These are phyloP conservation scores for Pharmacophagus antenor DNA, from an alignment of 2,888 invertebrate genomes.

Conservation along the genomic window DNA sequence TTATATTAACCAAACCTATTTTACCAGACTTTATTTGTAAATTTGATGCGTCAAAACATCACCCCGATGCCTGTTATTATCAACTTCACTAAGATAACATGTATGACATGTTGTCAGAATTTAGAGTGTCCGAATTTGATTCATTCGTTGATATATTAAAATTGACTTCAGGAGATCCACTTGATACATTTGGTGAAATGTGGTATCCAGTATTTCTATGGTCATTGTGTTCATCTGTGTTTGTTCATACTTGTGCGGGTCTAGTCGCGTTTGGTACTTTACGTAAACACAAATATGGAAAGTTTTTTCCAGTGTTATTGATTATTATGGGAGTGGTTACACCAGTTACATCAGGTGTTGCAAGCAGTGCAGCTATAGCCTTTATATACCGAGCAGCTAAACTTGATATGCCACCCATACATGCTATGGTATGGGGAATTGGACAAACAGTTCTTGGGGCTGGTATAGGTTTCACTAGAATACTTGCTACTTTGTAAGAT, in stretches of 20 bases:
- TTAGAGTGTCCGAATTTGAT: conserved; percentile 82
- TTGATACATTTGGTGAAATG: conserved; percentile 92
- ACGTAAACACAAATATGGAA: conserved; percentile 96
- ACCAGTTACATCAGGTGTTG: conserved; percentile 92
- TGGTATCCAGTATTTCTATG: conserved; percentile 98
- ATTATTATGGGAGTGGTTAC: conserved; percentile 94
- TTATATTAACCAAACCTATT: not conserved
- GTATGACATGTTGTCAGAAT: conserved; percentile 82
- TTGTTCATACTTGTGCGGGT: conserved; percentile 95
- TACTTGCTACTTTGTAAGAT: conserved; percentile 92
- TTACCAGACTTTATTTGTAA: conserved; percentile 30
- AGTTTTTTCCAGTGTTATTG: conserved; percentile 94
- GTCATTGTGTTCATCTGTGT: conserved; percentile 95
- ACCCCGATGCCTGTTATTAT: conserved; percentile 72
- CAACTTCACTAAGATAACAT: conserved; percentile 65
- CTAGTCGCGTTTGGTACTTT: conserved; percentile 94
- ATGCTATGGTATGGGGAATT: conserved; percentile 96
- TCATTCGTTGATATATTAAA: conserved; percentile 86
- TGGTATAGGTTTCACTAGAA: conserved; percentile 95
- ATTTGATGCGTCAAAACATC: conserved; percentile 44
- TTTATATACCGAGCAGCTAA: conserved; percentile 95
- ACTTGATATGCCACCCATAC: conserved; percentile 93
- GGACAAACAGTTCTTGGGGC: conserved; percentile 95
- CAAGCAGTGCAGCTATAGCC: conserved; percentile 95
- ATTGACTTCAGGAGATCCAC: conserved; percentile 83